Base-by-base conservation (phyloP, 2,113 vertebrate species). In the Psilopsiagon aurifrons region DNA sequence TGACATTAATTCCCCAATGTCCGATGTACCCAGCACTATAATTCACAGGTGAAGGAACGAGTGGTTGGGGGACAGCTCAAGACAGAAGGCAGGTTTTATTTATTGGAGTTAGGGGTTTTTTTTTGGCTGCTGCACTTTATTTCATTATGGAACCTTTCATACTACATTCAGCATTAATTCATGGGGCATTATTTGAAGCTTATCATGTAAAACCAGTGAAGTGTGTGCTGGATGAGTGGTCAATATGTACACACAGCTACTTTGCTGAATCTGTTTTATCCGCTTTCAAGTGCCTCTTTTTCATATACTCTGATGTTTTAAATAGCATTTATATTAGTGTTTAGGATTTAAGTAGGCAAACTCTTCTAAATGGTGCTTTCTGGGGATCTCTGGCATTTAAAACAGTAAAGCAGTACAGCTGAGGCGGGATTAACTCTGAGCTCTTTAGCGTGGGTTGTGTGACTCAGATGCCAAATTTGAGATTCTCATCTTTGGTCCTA, bases 341-440 rank as follows among this genome's bases (percentile, higher is more conserved):
- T 96, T 82, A 93, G 73, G 92, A 90, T 88, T 94, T 94, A 88
- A 96, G 52, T 14, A 90, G 88, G 52, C 80, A 88, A 90, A 93
- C 83, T 66, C 60, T 95, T 80, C 94, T 73, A 68, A 89, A 78
- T 64, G 18, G 35, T 74, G 31, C 91, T 90, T 96, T 93, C 82
- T 82, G 67, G 83, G 82, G 64, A 85, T 67, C 25, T 47, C n/a
- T 24, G 57, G 63, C 84, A 81, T 89, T 97, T 86, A 87, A 87
- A 89, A 94, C 92, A 89, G 94, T 90, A 94, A 97, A 96, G 46
- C 2, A 13, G 27, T 33, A 16, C 47, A 91, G 85, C 54, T 96
- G 84, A 86, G 51, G 37, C 71, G 78, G 55, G 33, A 47, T 94
- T 87, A 77, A 84, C 75, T 80, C 76, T 86, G 3, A 92, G 47